Percentiles rank a stretch among this genome's conserved stretches.
These are phyloP conservation scores for Paguma larvata DNA, from an alignment of 2,797 vertebrate species.

Conservation along the genomic window DNA sequence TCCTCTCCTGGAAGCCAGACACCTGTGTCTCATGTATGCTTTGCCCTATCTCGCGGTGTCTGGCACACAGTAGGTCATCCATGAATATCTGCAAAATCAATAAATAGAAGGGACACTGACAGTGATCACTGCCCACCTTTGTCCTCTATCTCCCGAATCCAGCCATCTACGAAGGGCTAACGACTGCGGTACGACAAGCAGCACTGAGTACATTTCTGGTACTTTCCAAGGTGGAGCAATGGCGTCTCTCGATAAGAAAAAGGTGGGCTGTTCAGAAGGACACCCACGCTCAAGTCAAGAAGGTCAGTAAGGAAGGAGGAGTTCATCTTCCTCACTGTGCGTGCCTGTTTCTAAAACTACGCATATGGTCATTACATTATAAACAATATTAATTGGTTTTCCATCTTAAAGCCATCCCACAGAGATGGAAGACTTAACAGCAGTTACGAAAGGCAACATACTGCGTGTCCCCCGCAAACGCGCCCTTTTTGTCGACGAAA, in stretches of 20 bases:
- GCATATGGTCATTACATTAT: not conserved
- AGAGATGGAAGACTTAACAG: not conserved
- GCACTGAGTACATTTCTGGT: fast-evolving
- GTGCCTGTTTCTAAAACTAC: not conserved
- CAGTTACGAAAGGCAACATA: not conserved
- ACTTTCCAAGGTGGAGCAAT: not conserved
- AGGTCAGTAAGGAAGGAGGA: not conserved
- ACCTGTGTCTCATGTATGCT: not conserved
- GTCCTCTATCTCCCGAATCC: not conserved
- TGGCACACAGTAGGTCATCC: not conserved
- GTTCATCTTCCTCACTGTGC: not conserved
- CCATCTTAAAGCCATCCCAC: not conserved
- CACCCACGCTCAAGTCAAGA: not conserved
- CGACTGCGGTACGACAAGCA: not conserved
- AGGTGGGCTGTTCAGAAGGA: not conserved
- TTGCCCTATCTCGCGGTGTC: not conserved
- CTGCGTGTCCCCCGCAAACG: not conserved
- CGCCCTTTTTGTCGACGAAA: not conserved
- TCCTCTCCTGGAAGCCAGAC: not conserved
- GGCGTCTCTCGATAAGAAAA: fast-evolving
- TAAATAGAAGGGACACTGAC: not conserved
- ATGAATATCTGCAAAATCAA: not conserved
- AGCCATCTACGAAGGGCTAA: not conserved
- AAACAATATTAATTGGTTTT: not conserved
- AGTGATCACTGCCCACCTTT: not conserved